These are phyloP conservation scores for Calidris pugnax DNA, from an alignment of 2,113 vertebrate species.

Conservation along the genomic window DNA sequence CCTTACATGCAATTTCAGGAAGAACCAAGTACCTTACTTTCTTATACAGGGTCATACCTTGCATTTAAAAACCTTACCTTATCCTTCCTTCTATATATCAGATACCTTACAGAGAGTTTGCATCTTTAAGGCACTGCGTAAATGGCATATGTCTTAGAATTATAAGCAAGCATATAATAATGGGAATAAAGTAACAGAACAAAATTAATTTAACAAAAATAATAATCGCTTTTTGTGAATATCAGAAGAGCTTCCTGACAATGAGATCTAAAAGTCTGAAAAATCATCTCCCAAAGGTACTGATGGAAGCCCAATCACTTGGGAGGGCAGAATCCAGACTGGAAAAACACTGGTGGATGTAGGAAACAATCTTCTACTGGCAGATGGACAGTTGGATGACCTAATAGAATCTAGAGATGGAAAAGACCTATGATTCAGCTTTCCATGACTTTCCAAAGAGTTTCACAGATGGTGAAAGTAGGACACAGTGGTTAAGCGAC, in stretches of 20 bases:
- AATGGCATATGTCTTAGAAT: neutral
- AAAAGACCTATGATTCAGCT: slow-evolving; percentile 53
- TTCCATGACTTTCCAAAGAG: slow-evolving; percentile 2
- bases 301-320: neutral
- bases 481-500: neutral
- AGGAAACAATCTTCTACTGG: slow-evolving; percentile 55
- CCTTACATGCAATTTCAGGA: neutral
- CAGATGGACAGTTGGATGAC: slow-evolving; percentile 27
- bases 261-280: neutral
- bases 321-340: neutral
- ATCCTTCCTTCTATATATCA: neutral
- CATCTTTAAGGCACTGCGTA: neutral
- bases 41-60: neutral
- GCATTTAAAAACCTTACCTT: neutral
- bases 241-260: neutral
- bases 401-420: slow-evolving; percentile 7
- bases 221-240: neutral
- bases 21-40: neutral
- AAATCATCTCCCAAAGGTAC: neutral
- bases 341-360: slow-evolving; percentile 35
- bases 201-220: neutral
- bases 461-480: slow-evolving; percentile 56
- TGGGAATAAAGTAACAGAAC: neutral
- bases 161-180: neutral
- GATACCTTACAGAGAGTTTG: neutral